Evolutionary conservation across 2,888 invertebrate species (phyloP).

Genomic region (Odontothrips loti): DNA sequence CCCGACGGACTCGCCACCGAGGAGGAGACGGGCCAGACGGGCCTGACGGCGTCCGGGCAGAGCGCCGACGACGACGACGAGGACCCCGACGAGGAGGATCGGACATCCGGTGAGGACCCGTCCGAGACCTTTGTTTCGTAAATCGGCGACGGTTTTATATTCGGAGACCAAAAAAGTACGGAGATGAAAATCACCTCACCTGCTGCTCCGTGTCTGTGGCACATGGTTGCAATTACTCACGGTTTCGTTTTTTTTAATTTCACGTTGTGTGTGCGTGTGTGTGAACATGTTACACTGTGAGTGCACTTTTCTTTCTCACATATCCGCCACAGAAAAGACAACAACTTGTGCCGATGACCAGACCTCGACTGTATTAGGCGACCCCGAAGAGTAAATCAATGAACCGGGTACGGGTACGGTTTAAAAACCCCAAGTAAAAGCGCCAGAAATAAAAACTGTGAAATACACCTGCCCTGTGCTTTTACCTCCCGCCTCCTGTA

Average conservation of each 20-base stretch:
- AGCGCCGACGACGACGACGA: conserved; percentile 44
- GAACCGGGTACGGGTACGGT: not conserved
- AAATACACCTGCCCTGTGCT: no score
- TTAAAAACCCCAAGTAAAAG: no score
- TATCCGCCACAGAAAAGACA: not conserved
- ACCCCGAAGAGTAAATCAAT: conserved; percentile 56
- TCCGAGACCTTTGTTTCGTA: not conserved
- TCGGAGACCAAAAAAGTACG: no score
- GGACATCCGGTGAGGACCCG: conserved; percentile 36
- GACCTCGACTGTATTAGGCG: conserved; percentile 54
- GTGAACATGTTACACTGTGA: not conserved
- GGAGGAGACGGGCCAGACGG: conserved; percentile 41
- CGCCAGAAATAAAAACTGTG: no score
- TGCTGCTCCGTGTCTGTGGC: no score
- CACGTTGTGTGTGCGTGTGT: no score
- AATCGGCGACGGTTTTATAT: no score
- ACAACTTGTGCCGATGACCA: conserved; percentile 42
- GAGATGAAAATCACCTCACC: no score
- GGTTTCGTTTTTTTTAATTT: no score
- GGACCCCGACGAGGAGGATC: conserved; percentile 41
- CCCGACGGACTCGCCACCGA: conserved; percentile 42
- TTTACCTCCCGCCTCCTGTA: no score
- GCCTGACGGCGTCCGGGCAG: conserved; percentile 37
- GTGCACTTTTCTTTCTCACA: not conserved
- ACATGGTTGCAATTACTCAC: no score